Base-by-base conservation (phyloP, 1,140 invertebrate genomes). In the Nomia melanderi region DNA sequence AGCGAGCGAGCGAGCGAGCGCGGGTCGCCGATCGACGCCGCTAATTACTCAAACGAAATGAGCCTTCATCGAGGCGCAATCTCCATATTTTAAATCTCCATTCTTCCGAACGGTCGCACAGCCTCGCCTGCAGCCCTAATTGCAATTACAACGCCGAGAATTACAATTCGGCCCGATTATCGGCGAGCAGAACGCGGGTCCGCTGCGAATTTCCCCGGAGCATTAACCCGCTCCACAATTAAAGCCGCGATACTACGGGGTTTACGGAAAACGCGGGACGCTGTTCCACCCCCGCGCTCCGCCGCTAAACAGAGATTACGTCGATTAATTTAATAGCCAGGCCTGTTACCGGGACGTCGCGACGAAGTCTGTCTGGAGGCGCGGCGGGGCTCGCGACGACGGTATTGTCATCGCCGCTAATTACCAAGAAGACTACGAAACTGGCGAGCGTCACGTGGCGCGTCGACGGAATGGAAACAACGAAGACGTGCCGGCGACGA, bases 301-400 rank as follows among this genome's bases (percentile, higher is more conserved):
- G 47, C 25, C 27, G 29, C 29, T 60, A 69, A 76, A 59, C 73
- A 76, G 64, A 47, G 54, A 76, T 76, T 76, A 76, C 65, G 73
- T 60, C 65, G 54, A 76, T 76, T 76, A 76, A 76, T 76, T 76
- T 69, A 76, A 76, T 76, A 59, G 54, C 39, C 20, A 12, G 7
- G 33, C 53, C 39, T 39, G 53, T 57, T 44, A 11, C 47, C 17
- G 17, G 29, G n/a, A 14, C 54, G 41, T 60, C 54, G 54, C n/a
- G 47, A 3, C 57, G n/a, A 33, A 63, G 57, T 62, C 56, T 71
- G 36, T 71, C 66, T 77, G 53, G n/a, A n/a, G n/a, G n/a, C 41
- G 3, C 2, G 41, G 47, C 20, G 17, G 12, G 14, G 12, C 41
- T 4, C 4, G 20, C 12, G 20, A 20, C 41, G 44, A 54, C 65